Percentiles rank a stretch among this genome's conserved stretches.
Conservation (phyloP, 1,140 invertebrate species). For the Gonioctena quinquepunctata region DNA sequence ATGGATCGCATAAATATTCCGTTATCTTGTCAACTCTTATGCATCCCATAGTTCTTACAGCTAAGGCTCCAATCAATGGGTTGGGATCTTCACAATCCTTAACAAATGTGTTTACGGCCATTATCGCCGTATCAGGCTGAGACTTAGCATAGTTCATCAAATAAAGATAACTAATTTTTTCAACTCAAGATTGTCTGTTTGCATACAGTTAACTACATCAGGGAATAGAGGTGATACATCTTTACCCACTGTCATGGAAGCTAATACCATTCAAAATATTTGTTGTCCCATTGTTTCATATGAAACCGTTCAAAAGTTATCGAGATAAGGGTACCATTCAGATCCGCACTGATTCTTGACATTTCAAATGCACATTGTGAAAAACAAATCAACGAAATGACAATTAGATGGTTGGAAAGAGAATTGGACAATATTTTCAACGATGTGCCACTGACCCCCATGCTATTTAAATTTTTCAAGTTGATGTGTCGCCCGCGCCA, state of each 20-base stretch:
- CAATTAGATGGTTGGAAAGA: no score
- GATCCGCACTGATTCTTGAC: no score
- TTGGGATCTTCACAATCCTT: constrained; percentile 99
- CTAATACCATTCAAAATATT: no score
- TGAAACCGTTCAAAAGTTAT: no score
- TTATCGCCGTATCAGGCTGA: constrained; percentile 99
- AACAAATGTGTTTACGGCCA: constrained; percentile 99
- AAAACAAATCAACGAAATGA: no score
- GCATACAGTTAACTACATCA: constrained; percentile 99
- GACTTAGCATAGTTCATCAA: constrained; percentile 99
- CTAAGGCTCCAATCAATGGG: constrained; percentile 96
- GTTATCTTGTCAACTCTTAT: constrained; percentile 99
- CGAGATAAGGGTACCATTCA: no score
- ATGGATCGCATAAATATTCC: constrained; percentile 98
- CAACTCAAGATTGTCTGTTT: constrained; percentile 98
- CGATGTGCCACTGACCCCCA: no score
- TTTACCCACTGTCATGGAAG: constrained; percentile 99
- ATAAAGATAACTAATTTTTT: constrained; percentile 99
- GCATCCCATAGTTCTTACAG: constrained; percentile 99
- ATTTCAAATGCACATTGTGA: no score
- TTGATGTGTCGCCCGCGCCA: no score
- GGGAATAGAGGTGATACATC: constrained; percentile 96
- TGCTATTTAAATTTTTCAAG: no score
- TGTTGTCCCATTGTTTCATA: no score
- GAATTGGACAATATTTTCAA: no score